Percentiles rank a stretch among this genome's conserved stretches.
Evolutionary conservation across 2,113 vertebrate genomes (phyloP).

Genomic region (Bubo blakistoni): DNA sequence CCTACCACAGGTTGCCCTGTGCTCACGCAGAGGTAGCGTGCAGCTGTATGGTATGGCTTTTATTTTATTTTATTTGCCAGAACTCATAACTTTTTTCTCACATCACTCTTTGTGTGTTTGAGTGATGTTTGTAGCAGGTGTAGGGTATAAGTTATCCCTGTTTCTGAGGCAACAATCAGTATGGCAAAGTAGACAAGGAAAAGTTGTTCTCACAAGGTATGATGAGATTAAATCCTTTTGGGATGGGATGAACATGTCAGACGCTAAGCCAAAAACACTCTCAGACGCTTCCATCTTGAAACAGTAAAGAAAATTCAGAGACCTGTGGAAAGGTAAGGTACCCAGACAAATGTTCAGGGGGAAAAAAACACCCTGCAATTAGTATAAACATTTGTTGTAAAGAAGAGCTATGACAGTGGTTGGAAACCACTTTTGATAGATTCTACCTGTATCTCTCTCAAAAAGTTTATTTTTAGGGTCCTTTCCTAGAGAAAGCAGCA

Average conservation of each 20-base stretch:
- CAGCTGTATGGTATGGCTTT: neutral
- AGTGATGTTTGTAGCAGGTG: neutral
- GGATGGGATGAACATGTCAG: neutral
- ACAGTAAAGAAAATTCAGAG: neutral
- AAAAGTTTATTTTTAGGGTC: neutral
- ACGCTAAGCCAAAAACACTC: neutral
- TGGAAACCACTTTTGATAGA: neutral
- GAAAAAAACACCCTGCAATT: neutral
- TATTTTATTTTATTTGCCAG: neutral
- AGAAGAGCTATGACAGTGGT: neutral
- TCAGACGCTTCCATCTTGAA: neutral
- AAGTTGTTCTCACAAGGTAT: neutral
- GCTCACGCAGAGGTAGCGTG: neutral
- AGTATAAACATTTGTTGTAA: neutral
- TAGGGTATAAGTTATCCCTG: fast-evolving
- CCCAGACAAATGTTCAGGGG: neutral
- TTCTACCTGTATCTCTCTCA: neutral
- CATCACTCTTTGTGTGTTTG: neutral
- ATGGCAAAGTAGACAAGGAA: neutral
- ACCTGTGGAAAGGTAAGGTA: neutral
- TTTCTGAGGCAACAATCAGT: neutral
- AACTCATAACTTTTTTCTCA: neutral
- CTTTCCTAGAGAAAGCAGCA: neutral
- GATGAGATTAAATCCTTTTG: neutral
- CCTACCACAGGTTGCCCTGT: neutral